Conservation (phyloP, 2,888 invertebrate species). For the Caenorhabditis sinica region DNA sequence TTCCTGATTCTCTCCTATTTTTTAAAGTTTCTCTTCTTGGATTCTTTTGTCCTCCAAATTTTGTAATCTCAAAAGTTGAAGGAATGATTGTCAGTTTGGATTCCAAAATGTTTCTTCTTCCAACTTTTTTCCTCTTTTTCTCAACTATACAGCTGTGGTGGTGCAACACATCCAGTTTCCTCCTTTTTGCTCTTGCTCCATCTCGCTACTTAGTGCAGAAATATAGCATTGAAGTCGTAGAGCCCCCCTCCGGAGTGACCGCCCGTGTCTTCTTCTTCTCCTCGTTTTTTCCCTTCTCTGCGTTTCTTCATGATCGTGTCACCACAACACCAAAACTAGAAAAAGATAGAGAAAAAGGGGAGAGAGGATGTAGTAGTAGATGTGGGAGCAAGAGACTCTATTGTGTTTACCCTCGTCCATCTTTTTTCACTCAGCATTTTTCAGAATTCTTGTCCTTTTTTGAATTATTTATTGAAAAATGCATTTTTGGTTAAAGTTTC, state of each 20-base stretch:
- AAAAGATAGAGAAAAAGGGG: constrained; percentile 1
- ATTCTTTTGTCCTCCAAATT: neutral
- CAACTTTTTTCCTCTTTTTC: constrained; percentile 18
- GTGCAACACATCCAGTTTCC: constrained; percentile 31
- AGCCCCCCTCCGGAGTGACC: constrained; percentile 26
- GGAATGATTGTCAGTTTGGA: constrained; percentile 21
- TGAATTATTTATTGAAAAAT: constrained; percentile 36
- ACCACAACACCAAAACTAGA: constrained; percentile 30
- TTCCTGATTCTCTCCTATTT: too few relatives aligned
- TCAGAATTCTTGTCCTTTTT: constrained; percentile 43
- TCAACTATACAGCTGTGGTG: constrained; percentile 33
- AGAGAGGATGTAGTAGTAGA: constrained; percentile 30
- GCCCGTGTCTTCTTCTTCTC: constrained; percentile 26
- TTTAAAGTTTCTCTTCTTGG: neutral
- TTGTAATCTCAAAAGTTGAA: constrained; percentile 1
- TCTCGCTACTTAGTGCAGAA: constrained; percentile 51
- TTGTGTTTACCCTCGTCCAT: constrained; percentile 43
- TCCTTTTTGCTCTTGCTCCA: constrained; percentile 30
- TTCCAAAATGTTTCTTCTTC: constrained; percentile 28
- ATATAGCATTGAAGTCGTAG: constrained; percentile 47
- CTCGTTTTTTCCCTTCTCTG: constrained; percentile 35
- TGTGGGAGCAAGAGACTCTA: constrained; percentile 21
- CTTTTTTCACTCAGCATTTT: constrained; percentile 44
- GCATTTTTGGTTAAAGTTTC: constrained; percentile 21
- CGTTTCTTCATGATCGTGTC: constrained; percentile 40